These are phyloP conservation scores for Craniophora ligustri DNA, from an alignment of 2,888 invertebrate species.

Conservation along the genomic window DNA sequence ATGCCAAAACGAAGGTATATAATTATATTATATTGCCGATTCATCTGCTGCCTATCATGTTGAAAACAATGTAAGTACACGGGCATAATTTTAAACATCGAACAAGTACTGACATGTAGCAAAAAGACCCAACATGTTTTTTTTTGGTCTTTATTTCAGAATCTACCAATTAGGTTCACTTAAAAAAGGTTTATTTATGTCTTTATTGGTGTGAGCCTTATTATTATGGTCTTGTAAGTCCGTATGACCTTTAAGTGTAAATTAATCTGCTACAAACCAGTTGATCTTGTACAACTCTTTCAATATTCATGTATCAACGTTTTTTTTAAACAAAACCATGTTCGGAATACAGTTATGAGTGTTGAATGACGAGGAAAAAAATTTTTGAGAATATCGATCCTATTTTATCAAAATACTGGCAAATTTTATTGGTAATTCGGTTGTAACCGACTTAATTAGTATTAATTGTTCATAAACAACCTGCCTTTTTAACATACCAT, in stretches of 20 bases:
- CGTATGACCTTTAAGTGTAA: slow-evolving; percentile 27
- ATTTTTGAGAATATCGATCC: slow-evolving; percentile 25
- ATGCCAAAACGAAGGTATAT: too few species aligned
- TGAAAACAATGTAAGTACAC: too few species aligned
- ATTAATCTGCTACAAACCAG: slow-evolving; percentile 35
- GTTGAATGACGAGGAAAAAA: slow-evolving; percentile 25
- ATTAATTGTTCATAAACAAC: too few species aligned
- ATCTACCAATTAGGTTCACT: slow-evolving; percentile 29
- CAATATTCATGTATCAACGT: slow-evolving; percentile 21
- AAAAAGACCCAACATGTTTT: too few species aligned
- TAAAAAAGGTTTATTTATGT: slow-evolving; percentile 22
- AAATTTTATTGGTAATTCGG: too few species aligned
- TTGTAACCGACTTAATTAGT: too few species aligned
- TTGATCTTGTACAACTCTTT: slow-evolving; percentile 25
- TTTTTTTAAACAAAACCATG: slow-evolving; percentile 26
- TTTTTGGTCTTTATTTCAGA: background rate
- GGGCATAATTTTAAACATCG: too few species aligned
- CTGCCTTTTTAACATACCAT: too few species aligned
- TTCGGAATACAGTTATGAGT: slow-evolving; percentile 26
- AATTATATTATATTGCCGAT: too few species aligned
- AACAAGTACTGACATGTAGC: too few species aligned
- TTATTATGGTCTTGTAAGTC: slow-evolving; percentile 39
- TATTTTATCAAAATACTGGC: too few species aligned
- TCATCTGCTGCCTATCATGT: too few species aligned
- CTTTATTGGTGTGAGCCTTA: slow-evolving; percentile 21